These are phyloP conservation scores for Agrypnus murinus DNA, from an alignment of 2,888 invertebrate genomes.

Conservation along the genomic window DNA sequence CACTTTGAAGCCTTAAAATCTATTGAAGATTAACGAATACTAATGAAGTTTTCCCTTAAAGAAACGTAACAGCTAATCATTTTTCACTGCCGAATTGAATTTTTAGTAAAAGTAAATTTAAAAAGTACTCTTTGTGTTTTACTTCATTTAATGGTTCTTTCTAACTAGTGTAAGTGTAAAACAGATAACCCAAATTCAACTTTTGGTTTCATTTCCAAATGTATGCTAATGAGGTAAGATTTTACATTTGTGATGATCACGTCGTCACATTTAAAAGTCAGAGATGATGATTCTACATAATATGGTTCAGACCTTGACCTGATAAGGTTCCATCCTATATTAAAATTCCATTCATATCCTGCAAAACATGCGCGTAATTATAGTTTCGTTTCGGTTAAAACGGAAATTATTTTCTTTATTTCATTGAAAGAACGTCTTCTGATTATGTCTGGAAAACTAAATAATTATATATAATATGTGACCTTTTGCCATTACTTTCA, in stretches of 20 bases:
- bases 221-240: constrained; percentile 8
- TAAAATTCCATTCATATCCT: constrained; percentile 18
- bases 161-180: no score
- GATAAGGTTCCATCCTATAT: constrained; percentile 4
- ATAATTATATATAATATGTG: background rate
- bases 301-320: constrained; percentile 16
- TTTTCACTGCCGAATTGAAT: constrained; percentile 7
- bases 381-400: background rate
- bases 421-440: background rate
- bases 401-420: background rate
- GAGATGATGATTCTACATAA: constrained; percentile 16
- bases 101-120: background rate
- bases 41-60: constrained; percentile 20
- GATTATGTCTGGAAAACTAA: background rate
- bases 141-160: no score
- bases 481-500: background rate
- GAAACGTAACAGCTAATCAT: constrained; percentile 6
- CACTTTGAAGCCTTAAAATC: constrained; percentile 17
- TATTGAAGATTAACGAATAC: constrained; percentile 34
- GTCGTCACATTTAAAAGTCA: background rate
- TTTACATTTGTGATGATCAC: background rate
- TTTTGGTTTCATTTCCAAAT: no score
- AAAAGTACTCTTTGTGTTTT: no score
- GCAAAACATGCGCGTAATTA: background rate
- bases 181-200: no score